These are phyloP conservation scores for Ammodytes dubius DNA, from an alignment of 2,113 vertebrate species.

Conservation along the genomic window DNA sequence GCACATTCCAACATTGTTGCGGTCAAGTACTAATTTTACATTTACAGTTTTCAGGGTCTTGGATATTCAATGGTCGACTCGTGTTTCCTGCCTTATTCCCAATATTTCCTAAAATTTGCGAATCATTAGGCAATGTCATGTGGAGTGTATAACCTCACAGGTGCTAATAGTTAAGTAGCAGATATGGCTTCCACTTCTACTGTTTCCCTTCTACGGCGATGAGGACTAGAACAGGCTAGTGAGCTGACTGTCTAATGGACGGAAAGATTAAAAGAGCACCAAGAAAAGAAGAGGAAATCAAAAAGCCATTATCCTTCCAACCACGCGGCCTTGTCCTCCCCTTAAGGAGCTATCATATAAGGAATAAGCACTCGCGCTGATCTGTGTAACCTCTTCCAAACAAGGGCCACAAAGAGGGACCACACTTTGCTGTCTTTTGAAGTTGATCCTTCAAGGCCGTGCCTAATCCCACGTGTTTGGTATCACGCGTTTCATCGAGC, in stretches of 20 bases:
- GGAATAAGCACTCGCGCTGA: slow-evolving; percentile 25
- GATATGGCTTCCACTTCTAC: not conserved
- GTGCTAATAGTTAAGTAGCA: slow-evolving; percentile 8
- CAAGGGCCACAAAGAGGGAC: slow-evolving; percentile 17
- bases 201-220: not conserved
- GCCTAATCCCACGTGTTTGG: slow-evolving; percentile 12
- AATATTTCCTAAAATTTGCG: not conserved
- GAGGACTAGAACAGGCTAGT: not conserved
- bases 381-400: slow-evolving; percentile 21
- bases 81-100: not conserved
- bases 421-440: slow-evolving; percentile 29
- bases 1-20: too few species aligned
- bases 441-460: slow-evolving; percentile 42
- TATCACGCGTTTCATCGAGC: slow-evolving; percentile 19
- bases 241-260: slow-evolving; percentile 1
- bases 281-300: slow-evolving; percentile 24
- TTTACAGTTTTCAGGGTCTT: not conserved
- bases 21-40: not conserved
- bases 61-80: not conserved
- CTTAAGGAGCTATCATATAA: slow-evolving; percentile 4
- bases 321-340: slow-evolving; percentile 4
- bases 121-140: not conserved
- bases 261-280: slow-evolving; percentile 34
- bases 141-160: not conserved
- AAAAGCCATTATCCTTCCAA: slow-evolving; percentile 30